These are phyloP conservation scores for Manis javanica DNA, from an alignment of 2,797 vertebrate genomes.

Conservation along the genomic window DNA sequence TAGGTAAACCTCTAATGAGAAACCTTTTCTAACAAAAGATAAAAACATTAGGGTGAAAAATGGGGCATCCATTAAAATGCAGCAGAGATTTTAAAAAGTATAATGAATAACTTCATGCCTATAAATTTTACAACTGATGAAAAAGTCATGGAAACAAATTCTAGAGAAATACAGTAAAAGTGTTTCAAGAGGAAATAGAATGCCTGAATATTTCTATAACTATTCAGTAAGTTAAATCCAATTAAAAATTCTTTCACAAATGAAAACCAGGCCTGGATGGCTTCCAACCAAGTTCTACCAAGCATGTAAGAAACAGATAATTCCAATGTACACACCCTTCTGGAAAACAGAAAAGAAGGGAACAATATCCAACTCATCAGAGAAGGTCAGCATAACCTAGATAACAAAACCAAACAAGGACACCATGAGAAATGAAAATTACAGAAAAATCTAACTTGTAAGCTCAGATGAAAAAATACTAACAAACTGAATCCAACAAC, in stretches of 20 bases:
- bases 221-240: background rate
- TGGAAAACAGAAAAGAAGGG: background rate
- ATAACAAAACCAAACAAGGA: background rate
- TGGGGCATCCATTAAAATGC: background rate
- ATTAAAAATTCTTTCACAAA: conserved; percentile 18
- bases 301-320: background rate
- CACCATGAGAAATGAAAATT: background rate
- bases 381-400: background rate
- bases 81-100: background rate
- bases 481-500: background rate
- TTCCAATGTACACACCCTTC: background rate
- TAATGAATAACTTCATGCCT: background rate
- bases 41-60: background rate
- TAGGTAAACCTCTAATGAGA: background rate
- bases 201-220: background rate
- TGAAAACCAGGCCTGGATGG: background rate
- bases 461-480: background rate
- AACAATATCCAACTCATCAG: background rate
- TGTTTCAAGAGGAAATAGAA: background rate
- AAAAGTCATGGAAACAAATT: background rate
- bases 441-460: background rate
- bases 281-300: background rate
- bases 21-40: background rate
- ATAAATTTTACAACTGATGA: background rate
- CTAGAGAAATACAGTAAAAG: background rate